A percentile compares a stretch with the other conserved stretches of the same genome.
Conservation (phyloP, 2,888 invertebrate species). For the Oscheius sp. region DNA sequence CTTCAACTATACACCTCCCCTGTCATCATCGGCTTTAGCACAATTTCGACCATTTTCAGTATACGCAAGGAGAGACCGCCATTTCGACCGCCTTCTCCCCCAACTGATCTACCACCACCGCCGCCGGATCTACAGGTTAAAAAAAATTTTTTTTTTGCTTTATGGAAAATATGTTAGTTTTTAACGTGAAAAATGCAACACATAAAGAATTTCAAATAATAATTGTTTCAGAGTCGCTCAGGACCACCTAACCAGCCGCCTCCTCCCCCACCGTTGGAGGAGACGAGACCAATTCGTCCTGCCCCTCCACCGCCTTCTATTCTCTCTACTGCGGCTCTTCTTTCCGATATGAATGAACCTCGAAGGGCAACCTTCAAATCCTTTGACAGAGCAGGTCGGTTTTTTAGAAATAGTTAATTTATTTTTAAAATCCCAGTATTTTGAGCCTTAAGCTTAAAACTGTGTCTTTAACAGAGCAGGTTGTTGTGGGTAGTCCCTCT, state of each 20-base stretch:
- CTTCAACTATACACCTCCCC: neutral
- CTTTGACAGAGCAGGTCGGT: constrained; percentile 24
- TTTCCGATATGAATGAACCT: neutral
- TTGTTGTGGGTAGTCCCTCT: neutral
- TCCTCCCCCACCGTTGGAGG: constrained; percentile 33
- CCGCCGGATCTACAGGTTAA: constrained; percentile 32
- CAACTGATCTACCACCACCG: constrained; percentile 50
- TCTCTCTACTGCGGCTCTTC: neutral
- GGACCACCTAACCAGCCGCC: constrained; percentile 14
- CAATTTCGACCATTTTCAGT: neutral
- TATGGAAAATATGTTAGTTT: no score
- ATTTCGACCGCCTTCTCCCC: constrained; percentile 45
- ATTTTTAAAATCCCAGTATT: neutral
- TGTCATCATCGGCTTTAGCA: neutral
- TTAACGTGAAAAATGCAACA: no score
- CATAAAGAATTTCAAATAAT: neutral
- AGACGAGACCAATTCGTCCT: constrained; percentile 29
- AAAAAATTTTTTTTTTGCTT: no score
- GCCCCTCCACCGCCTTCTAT: constrained; percentile 31
- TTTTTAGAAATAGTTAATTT: neutral
- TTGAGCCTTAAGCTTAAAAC: no score
- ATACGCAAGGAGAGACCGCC: constrained; percentile 29
- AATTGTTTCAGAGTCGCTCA: neutral
- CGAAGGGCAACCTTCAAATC: neutral
- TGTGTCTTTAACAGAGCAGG: constrained; percentile 14